Conservation (phyloP, 2,113 vertebrate species). For the Labrus mixtus region DNA sequence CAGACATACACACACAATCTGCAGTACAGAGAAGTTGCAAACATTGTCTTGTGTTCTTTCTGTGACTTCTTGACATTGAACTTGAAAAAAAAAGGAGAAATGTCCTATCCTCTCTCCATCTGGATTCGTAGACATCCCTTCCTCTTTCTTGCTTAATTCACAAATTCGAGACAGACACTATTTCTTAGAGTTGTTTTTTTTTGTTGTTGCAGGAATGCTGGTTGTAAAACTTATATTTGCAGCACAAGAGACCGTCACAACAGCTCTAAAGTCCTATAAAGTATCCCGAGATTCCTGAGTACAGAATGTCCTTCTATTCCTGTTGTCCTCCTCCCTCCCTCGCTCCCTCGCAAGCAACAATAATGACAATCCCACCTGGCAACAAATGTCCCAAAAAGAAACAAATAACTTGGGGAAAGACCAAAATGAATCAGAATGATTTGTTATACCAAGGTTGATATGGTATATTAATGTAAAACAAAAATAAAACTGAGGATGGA, state of each 20-base stretch:
- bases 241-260: slow-evolving; percentile 33
- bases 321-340: slow-evolving; percentile 26
- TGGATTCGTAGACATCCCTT: slow-evolving; percentile 20
- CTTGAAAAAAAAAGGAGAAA: background rate
- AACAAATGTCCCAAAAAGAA: slow-evolving; percentile 20
- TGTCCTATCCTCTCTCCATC: slow-evolving; percentile 4
- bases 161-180: background rate
- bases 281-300: slow-evolving; percentile 47
- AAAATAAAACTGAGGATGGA: slow-evolving; percentile 15
- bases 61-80: slow-evolving; percentile 23
- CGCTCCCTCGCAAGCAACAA: background rate
- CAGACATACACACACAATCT: background rate
- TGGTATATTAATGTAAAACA: background rate
- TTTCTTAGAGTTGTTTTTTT: slow-evolving; percentile 9
- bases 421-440: slow-evolving; percentile 48
- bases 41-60: background rate
- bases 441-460: slow-evolving; percentile 23
- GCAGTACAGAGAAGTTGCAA: background rate
- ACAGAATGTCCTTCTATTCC: slow-evolving; percentile 55
- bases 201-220: slow-evolving; percentile 13
- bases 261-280: slow-evolving; percentile 60
- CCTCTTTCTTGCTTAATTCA: slow-evolving; percentile 5
- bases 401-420: slow-evolving; percentile 28
- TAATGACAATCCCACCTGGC: slow-evolving; percentile 76
- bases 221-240: slow-evolving; percentile 39